Evolutionary conservation across 2,888 invertebrate species (phyloP).

Genomic region (Cordilura impudica): DNA sequence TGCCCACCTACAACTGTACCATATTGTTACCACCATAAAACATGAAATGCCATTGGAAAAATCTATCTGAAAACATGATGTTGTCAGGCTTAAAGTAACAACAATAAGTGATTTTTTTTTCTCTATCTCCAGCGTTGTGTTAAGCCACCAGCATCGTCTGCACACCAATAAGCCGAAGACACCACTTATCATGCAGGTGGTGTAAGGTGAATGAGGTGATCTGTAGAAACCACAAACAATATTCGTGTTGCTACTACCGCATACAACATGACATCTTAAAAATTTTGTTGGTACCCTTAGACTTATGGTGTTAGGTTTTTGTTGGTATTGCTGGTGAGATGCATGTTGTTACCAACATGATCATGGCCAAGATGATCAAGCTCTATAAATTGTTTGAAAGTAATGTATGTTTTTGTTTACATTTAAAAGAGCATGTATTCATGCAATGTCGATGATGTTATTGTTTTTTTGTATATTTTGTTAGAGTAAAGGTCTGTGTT

Average conservation of each 20-base stretch:
- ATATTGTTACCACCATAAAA: constrained; percentile 56
- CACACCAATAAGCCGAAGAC: neutral
- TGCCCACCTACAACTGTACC: constrained; percentile 16
- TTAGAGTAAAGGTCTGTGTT: neutral
- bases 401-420: constrained; percentile 54
- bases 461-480: constrained; percentile 35
- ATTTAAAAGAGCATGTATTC: constrained; percentile 59
- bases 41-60: constrained; percentile 40
- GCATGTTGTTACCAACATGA: constrained; percentile 47
- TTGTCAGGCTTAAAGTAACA: constrained; percentile 48
- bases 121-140: constrained; percentile 1
- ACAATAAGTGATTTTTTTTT: constrained; percentile 35
- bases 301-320: constrained; percentile 39
- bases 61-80: constrained; percentile 45
- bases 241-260: constrained; percentile 56
- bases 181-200: constrained; percentile 59
- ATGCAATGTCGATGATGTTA: constrained; percentile 36
- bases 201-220: constrained; percentile 61
- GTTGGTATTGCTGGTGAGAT: neutral
- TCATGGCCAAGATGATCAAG: constrained; percentile 50
- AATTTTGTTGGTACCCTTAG: constrained; percentile 50
- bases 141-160: constrained; percentile 56
- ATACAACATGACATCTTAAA: constrained; percentile 56
- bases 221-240: constrained; percentile 45
- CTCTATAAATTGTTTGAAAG: constrained; percentile 22